A percentile compares a stretch with the other conserved stretches of the same genome.
Evolutionary conservation across 2,113 vertebrate genomes (phyloP).

Genomic region (Cettia cetti): DNA sequence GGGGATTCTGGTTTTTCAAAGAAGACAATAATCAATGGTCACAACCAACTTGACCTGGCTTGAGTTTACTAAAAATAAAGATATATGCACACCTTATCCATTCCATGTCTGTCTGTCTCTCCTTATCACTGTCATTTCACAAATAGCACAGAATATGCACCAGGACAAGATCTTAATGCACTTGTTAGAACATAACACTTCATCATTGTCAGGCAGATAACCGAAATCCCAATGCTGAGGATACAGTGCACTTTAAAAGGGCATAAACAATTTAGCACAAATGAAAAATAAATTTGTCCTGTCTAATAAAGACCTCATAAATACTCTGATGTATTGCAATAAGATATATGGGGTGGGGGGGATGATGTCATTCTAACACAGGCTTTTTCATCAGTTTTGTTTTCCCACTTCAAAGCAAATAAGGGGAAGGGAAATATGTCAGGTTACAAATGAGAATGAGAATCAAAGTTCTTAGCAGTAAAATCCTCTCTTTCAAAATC

Average conservation of each 20-base stretch:
- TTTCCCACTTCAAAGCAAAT: conserved; percentile 2
- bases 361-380: background rate
- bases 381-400: background rate
- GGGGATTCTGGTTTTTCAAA: background rate
- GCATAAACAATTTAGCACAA: conserved; percentile 49
- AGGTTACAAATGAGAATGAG: background rate
- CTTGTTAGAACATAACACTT: conserved; percentile 23
- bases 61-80: background rate
- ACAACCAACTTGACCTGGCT: background rate
- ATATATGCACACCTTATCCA: background rate
- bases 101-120: background rate
- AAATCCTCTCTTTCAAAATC: background rate
- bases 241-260: conserved; percentile 34
- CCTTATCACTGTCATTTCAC: conserved; percentile 55
- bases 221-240: background rate
- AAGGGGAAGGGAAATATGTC: background rate
- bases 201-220: conserved; percentile 48
- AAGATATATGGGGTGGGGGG: background rate
- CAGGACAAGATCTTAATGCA: conserved; percentile 46
- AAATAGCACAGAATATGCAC: conserved; percentile 46
- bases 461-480: background rate
- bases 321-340: conserved; percentile 35
- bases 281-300: conserved; percentile 53
- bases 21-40: background rate
- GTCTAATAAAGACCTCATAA: conserved; percentile 57